These are phyloP conservation scores for Benitochromis conjunctus DNA, from an alignment of 2,113 vertebrate genomes.

Conservation along the genomic window DNA sequence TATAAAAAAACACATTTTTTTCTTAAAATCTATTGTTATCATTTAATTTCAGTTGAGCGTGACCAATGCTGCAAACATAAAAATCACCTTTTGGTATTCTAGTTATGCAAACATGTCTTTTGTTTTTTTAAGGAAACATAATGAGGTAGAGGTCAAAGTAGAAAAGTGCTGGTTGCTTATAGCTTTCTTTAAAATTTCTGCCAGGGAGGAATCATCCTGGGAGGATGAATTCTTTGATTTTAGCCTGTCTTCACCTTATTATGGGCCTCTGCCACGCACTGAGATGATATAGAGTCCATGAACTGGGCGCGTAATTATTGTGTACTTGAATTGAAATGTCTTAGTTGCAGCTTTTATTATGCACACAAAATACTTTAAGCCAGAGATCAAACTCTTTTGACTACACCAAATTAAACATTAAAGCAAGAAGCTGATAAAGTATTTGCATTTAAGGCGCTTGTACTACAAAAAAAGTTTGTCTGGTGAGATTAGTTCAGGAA, in stretches of 20 bases:
- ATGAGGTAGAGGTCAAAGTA: not conserved
- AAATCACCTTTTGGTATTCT: not conserved
- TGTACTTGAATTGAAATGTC: not conserved
- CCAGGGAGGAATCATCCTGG: not conserved
- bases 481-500: not conserved
- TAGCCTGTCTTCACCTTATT: not conserved
- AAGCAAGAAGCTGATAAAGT: not conserved
- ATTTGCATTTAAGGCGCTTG: not conserved
- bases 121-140: not conserved
- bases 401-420: not conserved
- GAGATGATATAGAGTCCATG: not conserved
- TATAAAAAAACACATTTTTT: fast-evolving
- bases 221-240: not conserved
- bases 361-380: not conserved
- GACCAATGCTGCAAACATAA: not conserved
- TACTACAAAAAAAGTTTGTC: not conserved
- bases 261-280: not conserved
- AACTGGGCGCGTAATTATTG: not conserved
- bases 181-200: not conserved
- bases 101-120: not conserved
- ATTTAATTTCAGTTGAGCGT: not conserved
- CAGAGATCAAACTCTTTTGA: slow-evolving; percentile 19
- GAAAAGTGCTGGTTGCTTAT: not conserved
- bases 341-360: not conserved
- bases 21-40: not conserved